Percentiles rank a stretch among this genome's conserved stretches.
Conservation (phyloP, 2,113 vertebrate genomes). For the Planiliza haematocheilus region DNA sequence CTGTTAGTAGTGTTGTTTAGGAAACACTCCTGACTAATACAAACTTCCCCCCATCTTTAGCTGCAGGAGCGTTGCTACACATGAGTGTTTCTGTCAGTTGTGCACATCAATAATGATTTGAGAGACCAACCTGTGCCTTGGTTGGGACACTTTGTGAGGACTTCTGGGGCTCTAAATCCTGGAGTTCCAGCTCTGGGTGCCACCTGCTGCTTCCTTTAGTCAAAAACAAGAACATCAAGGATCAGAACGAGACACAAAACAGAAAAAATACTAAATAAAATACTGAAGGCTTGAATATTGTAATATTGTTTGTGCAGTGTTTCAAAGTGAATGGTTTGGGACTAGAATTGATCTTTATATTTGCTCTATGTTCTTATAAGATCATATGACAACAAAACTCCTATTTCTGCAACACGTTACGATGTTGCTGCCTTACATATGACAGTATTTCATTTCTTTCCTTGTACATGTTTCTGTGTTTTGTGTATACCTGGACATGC, state of each 20-base stretch:
- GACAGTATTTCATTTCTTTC: not conserved
- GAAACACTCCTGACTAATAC: not conserved
- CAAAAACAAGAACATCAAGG: not conserved
- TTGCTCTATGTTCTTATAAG: too few relatives aligned
- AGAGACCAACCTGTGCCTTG: conserved; percentile 90
- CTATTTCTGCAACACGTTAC: too few relatives aligned
- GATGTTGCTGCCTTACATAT: not conserved
- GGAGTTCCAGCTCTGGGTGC: conserved; percentile 96
- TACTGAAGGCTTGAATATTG: too few relatives aligned
- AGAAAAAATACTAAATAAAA: not conserved
- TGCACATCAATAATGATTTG: not conserved
- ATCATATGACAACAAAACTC: not conserved
- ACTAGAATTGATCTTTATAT: too few relatives aligned
- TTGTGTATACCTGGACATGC: conserved; percentile 89
- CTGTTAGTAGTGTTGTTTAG: not conserved
- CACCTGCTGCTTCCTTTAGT: conserved; percentile 86
- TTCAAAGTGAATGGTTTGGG: too few relatives aligned
- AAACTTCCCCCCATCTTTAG: too few relatives aligned
- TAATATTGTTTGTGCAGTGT: too few relatives aligned
- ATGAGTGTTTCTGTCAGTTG: too few relatives aligned
- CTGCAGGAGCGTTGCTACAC: too few relatives aligned
- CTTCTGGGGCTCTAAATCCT: conserved; percentile 97
- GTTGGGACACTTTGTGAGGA: conserved; percentile 94
- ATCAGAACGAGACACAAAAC: not conserved
- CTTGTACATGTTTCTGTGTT: not conserved